Evolutionary conservation across 2,113 vertebrate species (phyloP), one percentile per base, ranked within the genome.

Genomic region (Plectropomus leopardus): DNA sequence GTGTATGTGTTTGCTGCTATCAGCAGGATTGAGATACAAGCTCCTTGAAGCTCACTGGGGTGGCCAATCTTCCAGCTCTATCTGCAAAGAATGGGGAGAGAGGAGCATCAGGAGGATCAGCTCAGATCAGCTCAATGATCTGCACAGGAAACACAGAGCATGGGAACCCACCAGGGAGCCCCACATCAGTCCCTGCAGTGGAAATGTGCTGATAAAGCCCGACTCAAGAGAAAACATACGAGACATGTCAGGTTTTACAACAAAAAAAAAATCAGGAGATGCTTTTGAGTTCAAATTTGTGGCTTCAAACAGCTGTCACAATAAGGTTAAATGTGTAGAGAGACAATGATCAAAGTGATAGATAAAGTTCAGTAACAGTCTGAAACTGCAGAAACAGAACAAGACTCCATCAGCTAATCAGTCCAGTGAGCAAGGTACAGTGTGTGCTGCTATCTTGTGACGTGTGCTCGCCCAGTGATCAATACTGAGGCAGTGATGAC

Each of bases 141-240:
- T 90, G 79, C 80, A 88, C 86, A 92, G 88, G 89, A 92, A 91
- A 89, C 82, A 87, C 70, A 7, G 75, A 90, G 90, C 87, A 93
- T 88, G 86, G 86, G 91, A 93, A 90, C 81, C 55, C 90, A 87
- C 32, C 83, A 64, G 89, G 91, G 82, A 72, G 86, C 32, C 76
- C 9, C 5, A 10, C 40, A 59, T 40, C 26, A 59, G 73, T 63
- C 72, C 68, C 82, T 24, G 81, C 36, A 7, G 44, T 58, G 57
- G 65, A 85, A 84, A 77, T 81, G 60, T 79, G 80, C 77, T 54
- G 73, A 85, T 80, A 64, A 81, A 66, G 61, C 66, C 59, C 48
- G 53, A 69, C 36, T 65, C 10, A 28, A 69, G 64, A 53, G 47
- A 57, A 79, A 78, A 80, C 45, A 47, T 36, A 45, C 66, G 64